Percentiles rank a stretch among this genome's conserved stretches.
phyloP scores from a whole-genome alignment of 2,113 vertebrate genomes.

The Odocoileus virginianus region DNA sequence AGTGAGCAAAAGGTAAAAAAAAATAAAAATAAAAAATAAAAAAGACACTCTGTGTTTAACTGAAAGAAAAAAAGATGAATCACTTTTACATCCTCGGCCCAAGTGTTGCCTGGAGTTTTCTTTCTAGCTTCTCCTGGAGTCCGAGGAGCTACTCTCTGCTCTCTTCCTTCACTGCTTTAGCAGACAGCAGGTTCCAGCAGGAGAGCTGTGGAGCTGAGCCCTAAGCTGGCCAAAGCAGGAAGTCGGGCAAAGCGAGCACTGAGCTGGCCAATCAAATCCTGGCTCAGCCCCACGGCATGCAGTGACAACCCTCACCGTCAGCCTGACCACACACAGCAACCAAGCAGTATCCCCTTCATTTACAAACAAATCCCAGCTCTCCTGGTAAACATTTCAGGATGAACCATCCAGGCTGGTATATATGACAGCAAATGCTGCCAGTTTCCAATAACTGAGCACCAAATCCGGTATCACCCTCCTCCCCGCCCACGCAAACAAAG shows the following conservation, averaged over 20 bases:
- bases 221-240: background rate
- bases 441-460: background rate
- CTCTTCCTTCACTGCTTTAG: background rate
- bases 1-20: background rate
- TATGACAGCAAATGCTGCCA: background rate
- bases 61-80: slow-evolving; percentile 16
- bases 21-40: background rate
- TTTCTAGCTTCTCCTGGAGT: background rate
- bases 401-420: background rate
- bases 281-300: background rate
- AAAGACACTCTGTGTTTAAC: background rate
- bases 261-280: background rate
- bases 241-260: background rate
- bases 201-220: background rate
- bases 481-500: background rate
- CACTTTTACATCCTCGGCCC: background rate
- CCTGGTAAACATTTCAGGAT: background rate
- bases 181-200: background rate
- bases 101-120: slow-evolving; percentile 1
- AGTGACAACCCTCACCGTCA: fast-evolving
- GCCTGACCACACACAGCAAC: background rate
- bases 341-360: background rate
- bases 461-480: background rate
- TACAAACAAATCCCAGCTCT: background rate
- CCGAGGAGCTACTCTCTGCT: background rate